Evolutionary conservation across 2,797 vertebrate genomes (phyloP).

Genomic region (Spinibarbus caldwelli): DNA sequence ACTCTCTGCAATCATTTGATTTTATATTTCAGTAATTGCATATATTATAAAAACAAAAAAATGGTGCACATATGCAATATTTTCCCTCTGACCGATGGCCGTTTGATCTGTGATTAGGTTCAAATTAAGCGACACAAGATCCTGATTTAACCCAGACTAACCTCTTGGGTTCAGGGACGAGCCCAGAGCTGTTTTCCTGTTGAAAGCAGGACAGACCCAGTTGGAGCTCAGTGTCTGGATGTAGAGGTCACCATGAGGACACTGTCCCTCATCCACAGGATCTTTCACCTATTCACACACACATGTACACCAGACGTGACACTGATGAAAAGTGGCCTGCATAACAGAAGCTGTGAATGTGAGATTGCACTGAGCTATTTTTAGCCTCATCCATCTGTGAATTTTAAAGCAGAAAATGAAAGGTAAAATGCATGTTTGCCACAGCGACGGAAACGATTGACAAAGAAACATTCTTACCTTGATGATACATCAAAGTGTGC

Average conservation of each 20-base stretch:
- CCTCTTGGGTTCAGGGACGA: neutral
- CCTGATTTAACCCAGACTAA: constrained; percentile 22
- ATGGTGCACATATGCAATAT: too few relatives aligned
- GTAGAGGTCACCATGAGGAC: constrained; percentile 20
- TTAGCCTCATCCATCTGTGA: constrained; percentile 10
- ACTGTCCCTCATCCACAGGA: neutral
- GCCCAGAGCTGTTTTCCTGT: constrained; percentile 13
- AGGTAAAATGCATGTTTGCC: neutral
- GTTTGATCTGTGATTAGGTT: neutral
- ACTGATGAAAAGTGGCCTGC: neutral
- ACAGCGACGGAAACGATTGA: neutral
- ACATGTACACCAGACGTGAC: neutral
- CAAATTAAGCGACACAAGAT: neutral
- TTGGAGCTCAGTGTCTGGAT: constrained; percentile 15
- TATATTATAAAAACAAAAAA: too few relatives aligned
- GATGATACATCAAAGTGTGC: neutral
- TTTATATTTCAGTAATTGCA: too few relatives aligned
- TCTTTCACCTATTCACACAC: constrained; percentile 1
- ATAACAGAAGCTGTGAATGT: constrained; percentile 6
- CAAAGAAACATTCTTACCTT: neutral
- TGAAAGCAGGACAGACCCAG: neutral
- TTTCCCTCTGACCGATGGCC: too few relatives aligned
- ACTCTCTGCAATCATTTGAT: too few relatives aligned
- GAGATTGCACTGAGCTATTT: constrained; percentile 14
- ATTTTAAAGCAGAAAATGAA: constrained; percentile 7